Evolutionary conservation across 2,888 invertebrate genomes (phyloP).

Genomic region (Chloroclystis v-ata): DNA sequence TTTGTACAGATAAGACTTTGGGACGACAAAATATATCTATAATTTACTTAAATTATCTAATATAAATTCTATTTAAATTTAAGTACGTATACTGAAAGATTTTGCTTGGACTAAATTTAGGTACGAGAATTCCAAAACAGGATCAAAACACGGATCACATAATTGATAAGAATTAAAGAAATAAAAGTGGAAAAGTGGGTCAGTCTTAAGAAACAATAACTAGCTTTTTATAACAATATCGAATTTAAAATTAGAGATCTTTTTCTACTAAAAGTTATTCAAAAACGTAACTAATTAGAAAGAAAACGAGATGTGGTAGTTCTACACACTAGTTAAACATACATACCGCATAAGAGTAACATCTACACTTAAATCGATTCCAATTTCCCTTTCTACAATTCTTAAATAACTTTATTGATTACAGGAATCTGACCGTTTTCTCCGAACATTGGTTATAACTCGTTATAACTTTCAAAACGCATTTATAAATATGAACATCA

Average conservation of each 20-base stretch:
- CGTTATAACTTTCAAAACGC: constrained; percentile 32
- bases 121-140: constrained; percentile 53
- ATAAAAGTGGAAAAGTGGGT: constrained; percentile 70
- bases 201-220: constrained; percentile 74
- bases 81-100: constrained; percentile 78
- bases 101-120: constrained; percentile 71
- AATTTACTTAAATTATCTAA: constrained; percentile 77
- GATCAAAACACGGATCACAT: constrained; percentile 36
- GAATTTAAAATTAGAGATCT: constrained; percentile 27
- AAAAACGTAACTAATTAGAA: constrained; percentile 6
- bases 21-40: constrained; percentile 71
- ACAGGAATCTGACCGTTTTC: constrained; percentile 76
- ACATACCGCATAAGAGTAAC: constrained; percentile 64
- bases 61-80: constrained; percentile 75
- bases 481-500: constrained; percentile 71
- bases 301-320: constrained; percentile 38
- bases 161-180: constrained; percentile 46
- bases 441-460: constrained; percentile 44
- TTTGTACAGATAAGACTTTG: constrained; percentile 32
- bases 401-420: constrained; percentile 64
- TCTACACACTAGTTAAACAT: constrained; percentile 65
- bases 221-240: constrained; percentile 47
- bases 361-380: constrained; percentile 64
- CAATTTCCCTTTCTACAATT: constrained; percentile 70
- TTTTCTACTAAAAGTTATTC: constrained; percentile 6